Evolutionary conservation across 2,888 invertebrate genomes (phyloP).

Genomic region (Lissocephala sabroskyi): DNA sequence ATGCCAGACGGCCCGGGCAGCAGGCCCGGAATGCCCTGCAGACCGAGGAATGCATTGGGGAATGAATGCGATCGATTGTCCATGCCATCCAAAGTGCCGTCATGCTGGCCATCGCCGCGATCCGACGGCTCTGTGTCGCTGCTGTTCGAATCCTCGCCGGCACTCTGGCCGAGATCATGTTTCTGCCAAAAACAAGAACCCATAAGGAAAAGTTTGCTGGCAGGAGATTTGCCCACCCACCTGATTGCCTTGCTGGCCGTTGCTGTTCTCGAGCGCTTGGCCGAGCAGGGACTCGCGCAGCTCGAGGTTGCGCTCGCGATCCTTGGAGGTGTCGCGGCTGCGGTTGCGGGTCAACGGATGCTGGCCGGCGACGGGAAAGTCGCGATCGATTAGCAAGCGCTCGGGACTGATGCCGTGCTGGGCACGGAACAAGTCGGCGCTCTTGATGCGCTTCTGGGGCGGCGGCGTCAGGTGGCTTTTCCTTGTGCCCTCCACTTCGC

Average conservation of each 20-base stretch:
- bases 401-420: conserved; percentile 75
- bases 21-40: conserved; percentile 85
- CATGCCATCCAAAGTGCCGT: conserved; percentile 77
- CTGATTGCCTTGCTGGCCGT: conserved; percentile 73
- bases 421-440: conserved; percentile 80
- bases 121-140: conserved; percentile 87
- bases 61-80: conserved; percentile 83
- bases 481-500: conserved; percentile 73
- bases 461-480: conserved; percentile 75
- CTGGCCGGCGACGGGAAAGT: conserved; percentile 69
- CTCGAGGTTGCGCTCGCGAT: conserved; percentile 77
- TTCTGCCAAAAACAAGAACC: conserved; percentile 50
- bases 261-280: conserved; percentile 82
- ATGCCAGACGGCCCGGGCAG: conserved; percentile 91
- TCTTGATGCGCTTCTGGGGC: conserved; percentile 81
- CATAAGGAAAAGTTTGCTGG: conserved; percentile 11
- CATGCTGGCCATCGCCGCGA: conserved; percentile 77
- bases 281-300: conserved; percentile 82
- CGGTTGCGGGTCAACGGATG: conserved; percentile 70
- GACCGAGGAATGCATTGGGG: conserved; percentile 84
- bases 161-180: conserved; percentile 79
- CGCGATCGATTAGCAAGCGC: conserved; percentile 70
- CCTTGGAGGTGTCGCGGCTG: conserved; percentile 70
- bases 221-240: conserved; percentile 24
- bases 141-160: conserved; percentile 88